These are phyloP conservation scores for Lepus oiostolus DNA, from an alignment of 2,797 vertebrate species.

Conservation along the genomic window DNA sequence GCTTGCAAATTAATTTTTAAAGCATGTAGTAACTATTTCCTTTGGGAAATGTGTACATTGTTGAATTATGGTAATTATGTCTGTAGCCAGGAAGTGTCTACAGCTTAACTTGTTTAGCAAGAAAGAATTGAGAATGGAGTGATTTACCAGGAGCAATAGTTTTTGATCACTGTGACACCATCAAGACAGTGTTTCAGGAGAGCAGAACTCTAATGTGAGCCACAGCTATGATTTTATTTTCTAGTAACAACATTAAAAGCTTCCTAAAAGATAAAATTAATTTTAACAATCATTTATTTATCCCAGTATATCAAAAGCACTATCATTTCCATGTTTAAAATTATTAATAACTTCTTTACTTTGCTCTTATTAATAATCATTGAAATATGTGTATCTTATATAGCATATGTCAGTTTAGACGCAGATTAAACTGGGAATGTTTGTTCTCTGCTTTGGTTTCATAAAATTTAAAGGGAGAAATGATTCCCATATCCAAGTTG, in stretches of 20 bases:
- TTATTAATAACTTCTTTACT: background rate
- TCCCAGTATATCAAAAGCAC: background rate
- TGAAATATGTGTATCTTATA: background rate
- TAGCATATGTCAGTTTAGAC: background rate
- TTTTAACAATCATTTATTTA: constrained; percentile 32
- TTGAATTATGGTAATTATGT: constrained; percentile 23
- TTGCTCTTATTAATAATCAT: background rate
- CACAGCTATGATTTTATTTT: background rate
- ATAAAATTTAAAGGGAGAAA: constrained; percentile 16
- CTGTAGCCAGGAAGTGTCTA: background rate
- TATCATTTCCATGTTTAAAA: background rate
- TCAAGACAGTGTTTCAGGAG: background rate
- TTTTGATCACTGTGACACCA: background rate
- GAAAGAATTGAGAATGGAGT: background rate
- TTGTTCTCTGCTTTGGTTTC: constrained; percentile 3
- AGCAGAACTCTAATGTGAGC: background rate
- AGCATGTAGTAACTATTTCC: background rate
- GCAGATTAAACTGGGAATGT: constrained; percentile 16
- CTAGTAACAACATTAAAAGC: background rate
- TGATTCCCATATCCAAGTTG: background rate
- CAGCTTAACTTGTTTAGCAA: background rate
- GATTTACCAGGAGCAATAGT: background rate
- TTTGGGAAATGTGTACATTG: background rate
- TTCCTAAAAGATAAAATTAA: constrained; percentile 33
- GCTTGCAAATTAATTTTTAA: constrained; percentile 23